Percentiles rank a stretch among this genome's conserved stretches.
Conservation (phyloP, 2,113 vertebrate species). For the Tachysurus fulvidraco region DNA sequence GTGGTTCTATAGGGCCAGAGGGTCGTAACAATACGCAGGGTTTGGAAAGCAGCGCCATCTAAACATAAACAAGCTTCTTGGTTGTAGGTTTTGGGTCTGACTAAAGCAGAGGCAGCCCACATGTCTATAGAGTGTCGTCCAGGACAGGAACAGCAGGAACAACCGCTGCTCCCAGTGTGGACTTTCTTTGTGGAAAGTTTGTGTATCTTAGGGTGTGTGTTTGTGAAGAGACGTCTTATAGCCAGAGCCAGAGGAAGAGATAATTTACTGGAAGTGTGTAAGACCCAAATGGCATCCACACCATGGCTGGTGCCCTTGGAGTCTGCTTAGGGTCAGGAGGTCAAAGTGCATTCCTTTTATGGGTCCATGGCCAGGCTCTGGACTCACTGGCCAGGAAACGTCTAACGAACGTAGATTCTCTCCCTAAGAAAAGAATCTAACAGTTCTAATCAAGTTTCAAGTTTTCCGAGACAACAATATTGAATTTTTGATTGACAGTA, state of each 20-base stretch:
- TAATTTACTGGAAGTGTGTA: slow-evolving; percentile 69
- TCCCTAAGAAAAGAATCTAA: neutral
- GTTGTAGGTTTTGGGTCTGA: slow-evolving; percentile 21
- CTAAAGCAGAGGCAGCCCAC: slow-evolving; percentile 27
- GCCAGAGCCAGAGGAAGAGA: slow-evolving; percentile 50
- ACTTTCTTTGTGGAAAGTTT: slow-evolving; percentile 52
- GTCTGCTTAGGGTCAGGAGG: slow-evolving; percentile 67
- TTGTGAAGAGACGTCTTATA: slow-evolving; percentile 45
- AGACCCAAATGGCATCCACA: slow-evolving; percentile 69
- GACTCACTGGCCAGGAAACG: neutral
- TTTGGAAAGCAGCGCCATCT: slow-evolving; percentile 24
- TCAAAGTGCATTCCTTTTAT: slow-evolving; percentile 69
- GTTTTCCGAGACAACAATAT: neutral
- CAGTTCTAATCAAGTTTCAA: neutral
- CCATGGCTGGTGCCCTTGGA: slow-evolving; percentile 72
- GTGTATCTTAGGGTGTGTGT: slow-evolving; percentile 51
- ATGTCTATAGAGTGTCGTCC: slow-evolving; percentile 27
- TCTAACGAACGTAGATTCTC: neutral
- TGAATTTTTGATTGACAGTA: neutral
- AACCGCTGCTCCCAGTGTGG: slow-evolving; percentile 37
- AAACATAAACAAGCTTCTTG: slow-evolving; percentile 12
- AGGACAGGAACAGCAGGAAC: slow-evolving; percentile 39
- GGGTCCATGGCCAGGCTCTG: slow-evolving; percentile 52
- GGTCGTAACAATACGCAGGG: slow-evolving; percentile 1
- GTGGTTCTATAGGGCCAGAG: slow-evolving; percentile 28